A percentile compares a stretch with the other conserved stretches of the same genome.
Conservation (phyloP, 1,140 invertebrate species). For the Heliconius congener region DNA sequence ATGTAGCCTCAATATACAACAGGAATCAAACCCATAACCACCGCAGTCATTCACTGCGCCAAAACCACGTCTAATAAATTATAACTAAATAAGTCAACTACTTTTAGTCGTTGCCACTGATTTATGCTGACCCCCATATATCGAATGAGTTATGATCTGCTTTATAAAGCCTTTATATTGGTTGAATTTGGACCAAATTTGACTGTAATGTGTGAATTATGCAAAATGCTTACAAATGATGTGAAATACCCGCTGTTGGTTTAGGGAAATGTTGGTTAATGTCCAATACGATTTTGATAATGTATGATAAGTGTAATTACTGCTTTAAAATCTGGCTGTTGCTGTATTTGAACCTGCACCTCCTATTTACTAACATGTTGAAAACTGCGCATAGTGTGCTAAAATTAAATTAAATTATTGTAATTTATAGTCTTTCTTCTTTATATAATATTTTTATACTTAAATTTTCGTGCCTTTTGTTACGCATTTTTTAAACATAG, state of each 20-base stretch:
- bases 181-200: slow-evolving; percentile 25
- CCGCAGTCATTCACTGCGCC: not conserved
- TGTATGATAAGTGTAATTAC: not conserved
- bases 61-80: not conserved
- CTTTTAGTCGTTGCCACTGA: slow-evolving; percentile 14
- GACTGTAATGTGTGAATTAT: slow-evolving; percentile 23
- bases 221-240: not conserved
- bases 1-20: not conserved
- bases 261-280: not conserved
- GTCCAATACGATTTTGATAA: not conserved
- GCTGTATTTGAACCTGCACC: too few species aligned
- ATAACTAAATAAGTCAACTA: slow-evolving; percentile 2
- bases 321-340: not conserved
- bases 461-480: too few species aligned
- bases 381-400: too few species aligned
- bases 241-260: not conserved
- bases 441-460: too few species aligned
- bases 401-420: too few species aligned
- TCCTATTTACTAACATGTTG: too few species aligned
- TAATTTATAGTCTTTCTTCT: too few species aligned
- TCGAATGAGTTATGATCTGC: slow-evolving; percentile 25
- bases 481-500: too few species aligned
- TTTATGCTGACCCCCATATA: slow-evolving; percentile 24
- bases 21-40: not conserved
- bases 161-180: slow-evolving; percentile 24